Percentiles rank a stretch among this genome's conserved stretches.
phyloP scores from a whole-genome alignment of 2,888 invertebrate genomes.

The Cataglyphis altisquamis region DNA sequence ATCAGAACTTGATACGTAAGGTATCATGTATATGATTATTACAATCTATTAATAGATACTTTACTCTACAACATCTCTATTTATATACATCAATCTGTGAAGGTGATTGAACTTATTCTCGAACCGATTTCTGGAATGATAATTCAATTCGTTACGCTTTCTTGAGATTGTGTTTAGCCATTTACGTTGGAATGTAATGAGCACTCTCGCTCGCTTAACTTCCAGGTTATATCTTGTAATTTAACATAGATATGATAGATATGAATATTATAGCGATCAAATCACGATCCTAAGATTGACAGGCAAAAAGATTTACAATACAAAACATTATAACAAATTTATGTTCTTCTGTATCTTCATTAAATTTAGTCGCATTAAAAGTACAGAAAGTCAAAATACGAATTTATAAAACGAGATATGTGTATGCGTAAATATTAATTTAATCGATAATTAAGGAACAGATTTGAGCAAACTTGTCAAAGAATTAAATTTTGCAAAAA shows the following conservation, averaged over 20 bases:
- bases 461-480: background rate
- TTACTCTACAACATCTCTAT: background rate
- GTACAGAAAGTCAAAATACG: background rate
- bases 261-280: background rate
- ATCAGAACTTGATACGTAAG: background rate
- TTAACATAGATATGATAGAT: conserved; percentile 11
- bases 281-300: background rate
- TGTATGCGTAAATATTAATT: background rate
- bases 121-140: conserved; percentile 48
- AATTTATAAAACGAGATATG: background rate
- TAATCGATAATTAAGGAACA: background rate
- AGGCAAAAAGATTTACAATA: conserved; percentile 21
- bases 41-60: background rate
- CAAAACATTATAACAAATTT: background rate
- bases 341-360: background rate
- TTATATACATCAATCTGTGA: background rate
- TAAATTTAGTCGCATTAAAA: background rate
- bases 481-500: background rate
- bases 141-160: conserved; percentile 53
- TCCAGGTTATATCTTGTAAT: conserved; percentile 43
- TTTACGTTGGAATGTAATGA: conserved; percentile 54
- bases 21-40: background rate
- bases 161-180: conserved; percentile 39
- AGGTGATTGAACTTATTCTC: conserved; percentile 45
- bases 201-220: conserved; percentile 54